Conservation (phyloP, 2,888 invertebrate genomes). For the Kuschelorhynchus macadamiae region DNA sequence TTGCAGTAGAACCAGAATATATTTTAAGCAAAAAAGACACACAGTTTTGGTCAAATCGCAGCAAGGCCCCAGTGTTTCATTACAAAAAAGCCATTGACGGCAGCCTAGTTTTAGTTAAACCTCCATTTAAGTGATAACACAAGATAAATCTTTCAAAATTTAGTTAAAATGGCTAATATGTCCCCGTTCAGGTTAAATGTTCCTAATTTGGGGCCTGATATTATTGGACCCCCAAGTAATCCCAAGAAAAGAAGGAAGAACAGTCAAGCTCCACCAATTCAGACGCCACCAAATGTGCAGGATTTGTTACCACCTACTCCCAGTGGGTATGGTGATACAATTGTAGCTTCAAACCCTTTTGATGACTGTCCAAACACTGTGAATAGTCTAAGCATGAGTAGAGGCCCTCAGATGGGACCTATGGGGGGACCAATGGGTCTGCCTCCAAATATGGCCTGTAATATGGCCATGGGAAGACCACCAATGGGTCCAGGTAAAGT, state of each 20-base stretch:
- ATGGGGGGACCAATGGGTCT: conserved; percentile 67
- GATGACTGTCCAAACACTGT: conserved; percentile 84
- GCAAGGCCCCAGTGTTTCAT: conserved; percentile 71
- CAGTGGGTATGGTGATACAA: conserved; percentile 92
- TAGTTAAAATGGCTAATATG: conserved; percentile 65
- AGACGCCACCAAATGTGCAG: conserved; percentile 81
- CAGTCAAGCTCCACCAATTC: conserved; percentile 78
- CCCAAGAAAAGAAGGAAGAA: conserved; percentile 90
- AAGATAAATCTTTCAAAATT: conserved; percentile 24
- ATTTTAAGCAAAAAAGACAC: conserved; percentile 71
- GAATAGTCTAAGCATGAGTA: conserved; percentile 63
- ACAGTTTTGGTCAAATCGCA: conserved; percentile 71
- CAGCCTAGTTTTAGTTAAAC: conserved; percentile 57
- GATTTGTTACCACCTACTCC: conserved; percentile 88
- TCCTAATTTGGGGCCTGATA: conserved; percentile 67
- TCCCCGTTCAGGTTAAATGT: conserved; percentile 67
- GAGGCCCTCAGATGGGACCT: conserved; percentile 62
- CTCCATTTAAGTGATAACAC: conserved; percentile 48
- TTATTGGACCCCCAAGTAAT: conserved; percentile 84
- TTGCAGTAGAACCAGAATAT: conserved; percentile 68
- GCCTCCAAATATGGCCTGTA: conserved; percentile 72
- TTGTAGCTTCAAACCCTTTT: conserved; percentile 95
- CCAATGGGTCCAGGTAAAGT: conserved; percentile 48
- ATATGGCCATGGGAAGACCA: conserved; percentile 74
- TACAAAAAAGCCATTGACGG: conserved; percentile 68